Evolutionary conservation across 2,113 vertebrate species (phyloP).

Genomic region (Lophotis ruficrista): DNA sequence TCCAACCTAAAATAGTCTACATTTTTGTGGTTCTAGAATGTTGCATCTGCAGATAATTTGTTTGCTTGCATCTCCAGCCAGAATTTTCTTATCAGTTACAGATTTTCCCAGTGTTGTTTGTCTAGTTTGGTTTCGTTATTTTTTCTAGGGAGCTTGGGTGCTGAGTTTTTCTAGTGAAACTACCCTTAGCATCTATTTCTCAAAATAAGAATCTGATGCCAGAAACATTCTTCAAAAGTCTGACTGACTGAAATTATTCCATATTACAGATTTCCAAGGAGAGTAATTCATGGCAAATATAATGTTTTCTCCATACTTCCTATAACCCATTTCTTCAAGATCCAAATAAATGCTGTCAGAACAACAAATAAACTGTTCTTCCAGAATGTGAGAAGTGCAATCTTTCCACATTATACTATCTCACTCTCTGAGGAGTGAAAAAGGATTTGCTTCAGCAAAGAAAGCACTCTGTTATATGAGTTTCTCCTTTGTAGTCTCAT

Average conservation of each 20-base stretch:
- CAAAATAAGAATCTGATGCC: neutral
- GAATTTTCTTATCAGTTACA: neutral
- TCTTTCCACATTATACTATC: constrained; percentile 38
- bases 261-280: neutral
- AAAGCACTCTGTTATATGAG: constrained; percentile 3
- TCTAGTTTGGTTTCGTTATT: neutral
- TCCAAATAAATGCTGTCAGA: constrained; percentile 42
- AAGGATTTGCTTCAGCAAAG: constrained; percentile 39
- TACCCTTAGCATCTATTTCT: neutral
- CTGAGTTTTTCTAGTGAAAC: neutral
- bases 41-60: neutral
- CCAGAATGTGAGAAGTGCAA: neutral
- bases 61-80: neutral
- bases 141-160: neutral
- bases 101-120: neutral
- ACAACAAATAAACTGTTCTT: constrained; percentile 23
- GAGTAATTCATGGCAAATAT: neutral
- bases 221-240: neutral
- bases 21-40: neutral
- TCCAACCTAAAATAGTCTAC: neutral
- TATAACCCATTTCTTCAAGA: neutral
- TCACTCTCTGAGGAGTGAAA: neutral
- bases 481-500: constrained; percentile 15
- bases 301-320: neutral
- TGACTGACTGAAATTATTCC: neutral